Conservation (phyloP, 2,113 vertebrate genomes). For the Peromyscus polionotus region DNA sequence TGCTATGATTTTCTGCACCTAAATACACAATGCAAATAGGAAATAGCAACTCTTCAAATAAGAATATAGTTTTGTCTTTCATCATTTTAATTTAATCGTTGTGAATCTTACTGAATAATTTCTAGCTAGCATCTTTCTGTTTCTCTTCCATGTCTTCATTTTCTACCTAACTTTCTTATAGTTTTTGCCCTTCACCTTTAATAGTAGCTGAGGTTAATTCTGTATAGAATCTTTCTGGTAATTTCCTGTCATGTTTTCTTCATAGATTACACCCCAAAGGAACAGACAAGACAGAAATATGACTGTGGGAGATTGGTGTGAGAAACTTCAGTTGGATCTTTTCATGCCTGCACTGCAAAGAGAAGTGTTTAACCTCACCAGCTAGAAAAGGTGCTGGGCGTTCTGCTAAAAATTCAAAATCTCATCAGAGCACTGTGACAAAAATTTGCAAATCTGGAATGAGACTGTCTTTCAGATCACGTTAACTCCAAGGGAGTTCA, state of each 20-base stretch:
- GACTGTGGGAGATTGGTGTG: background rate
- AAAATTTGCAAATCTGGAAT: background rate
- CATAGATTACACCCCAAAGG: background rate
- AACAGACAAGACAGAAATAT: slow-evolving; percentile 42
- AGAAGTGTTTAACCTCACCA: background rate
- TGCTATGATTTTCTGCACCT: background rate
- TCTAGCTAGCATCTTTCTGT: background rate
- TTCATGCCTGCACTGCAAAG: background rate
- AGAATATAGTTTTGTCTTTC: background rate
- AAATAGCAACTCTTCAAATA: background rate
- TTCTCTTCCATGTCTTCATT: background rate
- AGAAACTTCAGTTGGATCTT: background rate
- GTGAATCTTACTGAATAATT: background rate
- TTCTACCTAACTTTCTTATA: background rate
- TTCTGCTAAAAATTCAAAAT: background rate
- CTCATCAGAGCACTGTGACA: background rate
- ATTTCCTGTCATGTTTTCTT: background rate
- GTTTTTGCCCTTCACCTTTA: background rate
- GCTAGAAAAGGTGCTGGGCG: background rate
- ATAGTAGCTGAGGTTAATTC: background rate
- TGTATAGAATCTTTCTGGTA: background rate
- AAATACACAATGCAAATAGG: background rate
- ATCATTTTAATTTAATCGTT: slow-evolving; percentile 1
- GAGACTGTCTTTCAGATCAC: background rate
- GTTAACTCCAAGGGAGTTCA: background rate